Evolutionary conservation across 2,888 invertebrate species (phyloP).

Genomic region (Dicranocentrus wangi): DNA sequence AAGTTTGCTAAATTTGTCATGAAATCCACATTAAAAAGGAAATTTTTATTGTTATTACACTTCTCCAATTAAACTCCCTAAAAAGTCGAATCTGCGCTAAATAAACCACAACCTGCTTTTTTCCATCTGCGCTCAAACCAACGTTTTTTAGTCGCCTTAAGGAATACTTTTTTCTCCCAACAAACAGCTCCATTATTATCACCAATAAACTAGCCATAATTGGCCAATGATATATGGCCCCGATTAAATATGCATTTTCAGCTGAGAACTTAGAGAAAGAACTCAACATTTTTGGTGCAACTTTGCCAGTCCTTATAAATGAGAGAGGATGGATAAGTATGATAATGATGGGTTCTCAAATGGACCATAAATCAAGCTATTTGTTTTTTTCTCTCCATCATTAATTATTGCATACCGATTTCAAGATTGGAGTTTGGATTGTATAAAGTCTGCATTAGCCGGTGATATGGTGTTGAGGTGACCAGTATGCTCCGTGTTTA

Average conservation of each 20-base stretch:
- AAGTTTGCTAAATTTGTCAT: not conserved
- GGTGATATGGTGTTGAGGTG: not conserved
- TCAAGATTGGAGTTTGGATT: not conserved
- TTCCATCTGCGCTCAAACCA: not conserved
- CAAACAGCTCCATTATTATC: slow-evolving; percentile 52
- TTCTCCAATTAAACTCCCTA: not conserved
- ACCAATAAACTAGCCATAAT: slow-evolving; percentile 59
- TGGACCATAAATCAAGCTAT: slow-evolving; percentile 56
- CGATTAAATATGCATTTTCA: slow-evolving; percentile 51
- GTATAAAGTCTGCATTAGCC: not conserved
- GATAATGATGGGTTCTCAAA: slow-evolving; percentile 58
- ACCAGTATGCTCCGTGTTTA: not conserved
- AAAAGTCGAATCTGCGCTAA: no score
- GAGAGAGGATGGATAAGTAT: not conserved
- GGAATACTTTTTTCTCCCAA: slow-evolving; percentile 29
- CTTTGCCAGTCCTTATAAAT: slow-evolving; percentile 22
- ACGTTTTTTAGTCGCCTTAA: slow-evolving; percentile 36
- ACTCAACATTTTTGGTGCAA: not conserved
- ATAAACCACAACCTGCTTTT: no score
- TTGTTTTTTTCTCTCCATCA: slow-evolving; percentile 40
- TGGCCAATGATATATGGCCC: slow-evolving; percentile 61
- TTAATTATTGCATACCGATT: slow-evolving; percentile 21
- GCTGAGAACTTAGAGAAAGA: no score
- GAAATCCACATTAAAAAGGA: not conserved
- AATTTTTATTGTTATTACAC: not conserved